Conservation (phyloP, 2,797 vertebrate genomes). For the Uromys caudimaculatus region DNA sequence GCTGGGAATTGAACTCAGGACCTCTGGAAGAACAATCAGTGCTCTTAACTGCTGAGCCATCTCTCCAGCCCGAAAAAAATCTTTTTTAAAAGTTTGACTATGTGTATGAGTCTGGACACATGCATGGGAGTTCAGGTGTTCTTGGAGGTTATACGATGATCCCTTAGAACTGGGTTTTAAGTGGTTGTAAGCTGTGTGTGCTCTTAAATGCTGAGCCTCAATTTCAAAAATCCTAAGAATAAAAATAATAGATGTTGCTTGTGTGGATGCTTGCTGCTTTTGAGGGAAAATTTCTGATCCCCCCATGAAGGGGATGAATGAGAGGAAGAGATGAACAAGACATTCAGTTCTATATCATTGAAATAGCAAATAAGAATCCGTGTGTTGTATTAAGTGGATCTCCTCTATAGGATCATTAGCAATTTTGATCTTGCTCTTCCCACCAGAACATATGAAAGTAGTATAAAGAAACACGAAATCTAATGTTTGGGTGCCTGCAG, state of each 20-base stretch:
- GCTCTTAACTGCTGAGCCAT: not conserved
- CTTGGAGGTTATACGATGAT: not conserved
- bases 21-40: not conserved
- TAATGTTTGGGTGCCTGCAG: not conserved
- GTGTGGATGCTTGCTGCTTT: not conserved
- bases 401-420: not conserved
- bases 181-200: not conserved
- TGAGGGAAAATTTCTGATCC: slow-evolving; percentile 45
- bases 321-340: not conserved
- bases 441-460: not conserved
- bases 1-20: not conserved
- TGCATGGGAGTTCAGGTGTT: not conserved
- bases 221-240: not conserved
- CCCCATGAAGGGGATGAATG: not conserved
- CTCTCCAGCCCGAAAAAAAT: not conserved
- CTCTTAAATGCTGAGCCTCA: not conserved
- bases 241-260: not conserved
- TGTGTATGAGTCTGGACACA: not conserved
- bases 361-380: not conserved
- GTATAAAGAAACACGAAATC: slow-evolving; percentile 39
- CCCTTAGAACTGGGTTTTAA: not conserved
- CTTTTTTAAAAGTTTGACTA: not conserved
- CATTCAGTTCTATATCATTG: not conserved
- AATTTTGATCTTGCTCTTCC: slow-evolving; percentile 8
- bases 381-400: not conserved